Base-by-base conservation (phyloP, 2,888 invertebrate species). In the Agrochola circellaris region DNA sequence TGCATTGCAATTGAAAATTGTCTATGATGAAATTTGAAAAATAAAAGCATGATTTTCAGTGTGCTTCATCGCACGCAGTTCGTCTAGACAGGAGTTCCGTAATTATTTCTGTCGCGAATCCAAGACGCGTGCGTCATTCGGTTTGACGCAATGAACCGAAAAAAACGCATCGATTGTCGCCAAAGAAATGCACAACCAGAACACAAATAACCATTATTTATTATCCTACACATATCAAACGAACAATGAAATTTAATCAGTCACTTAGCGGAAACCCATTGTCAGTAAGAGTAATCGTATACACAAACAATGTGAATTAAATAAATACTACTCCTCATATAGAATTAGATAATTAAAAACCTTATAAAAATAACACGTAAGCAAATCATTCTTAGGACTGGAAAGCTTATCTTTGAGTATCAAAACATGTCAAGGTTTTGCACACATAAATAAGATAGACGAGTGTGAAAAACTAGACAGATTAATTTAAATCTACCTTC, bases 81-180 rank as follows among this genome's bases (percentile, higher is more conserved):
- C 73, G 93, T 91, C 92, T 92, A 94, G 93, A 92, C 93, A 86
- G 83, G 67, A 92, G 91, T 88, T 91, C 89, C 89, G 90, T 89
- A 91, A 92, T 93, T 94, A 94, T 94, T 94, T 93, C 88, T 87
- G 93, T 93, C 91, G 90, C 91, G 84, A 88, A 90, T 81, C 75
- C 77, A 79, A 83, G 77, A 58, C 75, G 58, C 80, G 94, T 94
- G 94, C 95, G 94, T 95, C 95, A 94, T 90, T 89, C 82, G 88
- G 89, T 81, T 89, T 93, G 95, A 93, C 95, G 93, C 91, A 93
- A 92, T 84, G 85, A 86, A 85, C 89, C 88, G 88, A 93, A 93
- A 75, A 92, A 93, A 89, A 90, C 88, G 81, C 87, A 89, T 80
- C 87, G 83, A 90, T 89, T 89, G 87, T 87, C 88, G 84, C 61